phyloP scores from a whole-genome alignment of 1,140 invertebrate species.

The Cotesia typhae region DNA sequence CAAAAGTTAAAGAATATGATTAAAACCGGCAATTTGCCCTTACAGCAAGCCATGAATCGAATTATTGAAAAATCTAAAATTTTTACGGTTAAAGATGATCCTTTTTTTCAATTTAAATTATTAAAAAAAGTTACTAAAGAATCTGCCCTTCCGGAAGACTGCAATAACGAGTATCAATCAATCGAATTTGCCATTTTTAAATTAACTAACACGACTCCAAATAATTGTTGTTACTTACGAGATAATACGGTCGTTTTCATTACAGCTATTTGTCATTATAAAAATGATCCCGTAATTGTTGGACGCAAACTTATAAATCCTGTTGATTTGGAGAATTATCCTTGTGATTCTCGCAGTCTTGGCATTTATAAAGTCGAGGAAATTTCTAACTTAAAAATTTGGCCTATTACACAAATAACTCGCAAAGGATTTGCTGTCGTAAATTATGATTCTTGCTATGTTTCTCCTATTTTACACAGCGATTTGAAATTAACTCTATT shows the following conservation, averaged over 20 bases:
- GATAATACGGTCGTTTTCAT: slow-evolving; percentile 38
- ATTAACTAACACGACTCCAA: slow-evolving; percentile 27
- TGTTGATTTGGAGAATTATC: slow-evolving; percentile 31
- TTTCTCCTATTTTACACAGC: slow-evolving; percentile 29
- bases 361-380: slow-evolving; percentile 21
- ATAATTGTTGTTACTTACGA: slow-evolving; percentile 44
- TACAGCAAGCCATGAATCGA: slow-evolving; percentile 30
- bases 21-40: slow-evolving; percentile 31
- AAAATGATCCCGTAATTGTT: slow-evolving; percentile 33
- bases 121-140: not conserved
- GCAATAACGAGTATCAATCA: slow-evolving; percentile 23
- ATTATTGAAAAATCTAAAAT: slow-evolving; percentile 17
- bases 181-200: slow-evolving; percentile 37
- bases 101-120: slow-evolving; percentile 8
- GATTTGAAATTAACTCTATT: too few relatives aligned
- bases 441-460: not conserved
- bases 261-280: slow-evolving; percentile 33
- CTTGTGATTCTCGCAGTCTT: slow-evolving; percentile 17
- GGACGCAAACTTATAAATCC: slow-evolving; percentile 31
- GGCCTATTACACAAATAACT: slow-evolving; percentile 15
- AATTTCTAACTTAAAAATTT: slow-evolving; percentile 8
- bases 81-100: not conserved
- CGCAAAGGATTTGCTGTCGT: slow-evolving; percentile 27
- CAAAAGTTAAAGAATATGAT: slow-evolving; percentile 28
- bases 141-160: slow-evolving; percentile 20